These are phyloP conservation scores for Carlito syrichta DNA, from an alignment of 2,113 vertebrate species.

Conservation along the genomic window DNA sequence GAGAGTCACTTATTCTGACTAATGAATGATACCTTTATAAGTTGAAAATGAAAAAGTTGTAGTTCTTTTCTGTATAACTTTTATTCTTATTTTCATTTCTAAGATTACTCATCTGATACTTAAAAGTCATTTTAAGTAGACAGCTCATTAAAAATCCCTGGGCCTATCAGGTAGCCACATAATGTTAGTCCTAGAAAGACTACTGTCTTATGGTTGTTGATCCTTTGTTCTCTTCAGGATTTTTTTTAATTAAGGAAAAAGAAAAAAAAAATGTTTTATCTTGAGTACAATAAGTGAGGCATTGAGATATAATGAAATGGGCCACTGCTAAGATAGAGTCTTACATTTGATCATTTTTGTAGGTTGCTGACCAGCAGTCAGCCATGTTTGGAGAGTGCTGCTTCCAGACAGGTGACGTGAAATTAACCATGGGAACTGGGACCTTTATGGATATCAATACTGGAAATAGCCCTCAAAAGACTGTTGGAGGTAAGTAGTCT, in stretches of 20 bases:
- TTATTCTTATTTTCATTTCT: slow-evolving; percentile 23
- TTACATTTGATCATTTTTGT: background rate
- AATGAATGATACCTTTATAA: background rate
- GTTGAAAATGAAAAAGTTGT: background rate
- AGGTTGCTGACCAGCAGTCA: slow-evolving; percentile 98
- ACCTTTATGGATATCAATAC: slow-evolving; percentile 97
- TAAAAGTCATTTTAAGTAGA: background rate
- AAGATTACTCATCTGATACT: background rate
- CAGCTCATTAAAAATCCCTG: background rate
- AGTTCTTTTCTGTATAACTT: background rate
- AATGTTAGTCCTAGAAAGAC: background rate
- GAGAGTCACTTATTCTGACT: slow-evolving; percentile 24
- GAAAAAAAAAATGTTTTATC: background rate
- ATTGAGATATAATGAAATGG: background rate
- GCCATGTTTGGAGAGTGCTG: slow-evolving; percentile 99
- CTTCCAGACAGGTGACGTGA: slow-evolving; percentile 93
- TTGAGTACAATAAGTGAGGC: background rate
- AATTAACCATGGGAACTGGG: slow-evolving; percentile 97
- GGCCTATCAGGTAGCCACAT: background rate
- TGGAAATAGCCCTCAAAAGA: slow-evolving; percentile 87
- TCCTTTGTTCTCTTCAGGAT: background rate
- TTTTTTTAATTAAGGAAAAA: background rate
- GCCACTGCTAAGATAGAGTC: background rate
- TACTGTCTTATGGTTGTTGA: background rate
- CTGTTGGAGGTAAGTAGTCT: slow-evolving; percentile 81